Evolutionary conservation across 2,888 invertebrate species (phyloP).

Genomic region (Clivina fossor): DNA sequence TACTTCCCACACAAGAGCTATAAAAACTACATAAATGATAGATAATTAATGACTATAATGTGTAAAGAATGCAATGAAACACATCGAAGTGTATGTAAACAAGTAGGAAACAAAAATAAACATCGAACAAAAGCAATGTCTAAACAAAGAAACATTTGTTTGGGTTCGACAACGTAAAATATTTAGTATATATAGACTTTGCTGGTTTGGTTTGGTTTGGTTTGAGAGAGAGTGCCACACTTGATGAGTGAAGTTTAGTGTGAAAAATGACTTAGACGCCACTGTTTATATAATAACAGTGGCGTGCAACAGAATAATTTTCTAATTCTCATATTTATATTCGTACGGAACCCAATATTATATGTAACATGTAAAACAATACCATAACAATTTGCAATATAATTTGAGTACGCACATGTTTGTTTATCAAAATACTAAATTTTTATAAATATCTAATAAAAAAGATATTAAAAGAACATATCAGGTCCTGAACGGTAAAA

Average conservation of each 20-base stretch:
- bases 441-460: too few species aligned
- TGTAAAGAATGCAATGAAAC: slow-evolving; percentile 21
- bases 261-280: neutral
- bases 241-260: slow-evolving; percentile 15
- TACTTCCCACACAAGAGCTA: too few species aligned
- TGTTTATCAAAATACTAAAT: too few species aligned
- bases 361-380: too few species aligned
- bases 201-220: too few species aligned
- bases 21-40: slow-evolving; percentile 13
- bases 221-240: too few species aligned
- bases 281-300: slow-evolving; percentile 3
- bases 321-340: too few species aligned
- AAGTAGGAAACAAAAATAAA: slow-evolving; percentile 20
- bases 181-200: slow-evolving; percentile 20
- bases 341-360: too few species aligned
- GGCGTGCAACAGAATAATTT: slow-evolving; percentile 10
- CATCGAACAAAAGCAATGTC: slow-evolving; percentile 14
- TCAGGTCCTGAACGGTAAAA: too few species aligned
- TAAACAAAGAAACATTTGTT: slow-evolving; percentile 29
- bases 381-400: too few species aligned
- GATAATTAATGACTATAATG: slow-evolving; percentile 17
- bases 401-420: too few species aligned
- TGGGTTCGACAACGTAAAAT: slow-evolving; percentile 20
- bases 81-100: slow-evolving; percentile 21
- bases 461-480: too few species aligned